These are phyloP conservation scores for Cephus spinipes DNA, from an alignment of 2,888 invertebrate genomes.

Conservation along the genomic window DNA sequence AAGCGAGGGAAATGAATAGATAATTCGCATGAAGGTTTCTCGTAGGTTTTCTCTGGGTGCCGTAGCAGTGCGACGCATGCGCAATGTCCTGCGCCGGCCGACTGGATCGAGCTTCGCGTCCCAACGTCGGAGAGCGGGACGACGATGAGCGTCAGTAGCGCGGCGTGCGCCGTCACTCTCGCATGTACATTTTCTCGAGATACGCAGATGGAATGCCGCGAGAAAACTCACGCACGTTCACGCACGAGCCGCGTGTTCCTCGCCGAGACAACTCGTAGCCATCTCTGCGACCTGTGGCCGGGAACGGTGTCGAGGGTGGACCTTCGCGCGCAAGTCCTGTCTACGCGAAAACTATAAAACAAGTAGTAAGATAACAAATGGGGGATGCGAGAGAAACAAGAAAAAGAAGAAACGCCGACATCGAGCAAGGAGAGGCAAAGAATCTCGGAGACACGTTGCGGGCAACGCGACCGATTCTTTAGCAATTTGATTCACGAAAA, in stretches of 20 bases:
- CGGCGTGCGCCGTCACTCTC: conserved; percentile 65
- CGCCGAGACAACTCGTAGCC: conserved; percentile 35
- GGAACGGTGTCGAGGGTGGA: no score
- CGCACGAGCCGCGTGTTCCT: conserved; percentile 32
- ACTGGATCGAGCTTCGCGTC: conserved; percentile 11
- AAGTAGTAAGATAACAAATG: neutral
- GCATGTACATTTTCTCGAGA: conserved; percentile 48
- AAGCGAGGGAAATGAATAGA: no score
- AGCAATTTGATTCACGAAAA: no score
- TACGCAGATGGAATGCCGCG: conserved; percentile 30
- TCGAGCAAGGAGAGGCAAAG: conserved; percentile 1
- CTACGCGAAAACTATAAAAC: no score
- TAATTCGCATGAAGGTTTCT: no score
- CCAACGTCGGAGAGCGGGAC: conserved; percentile 35
- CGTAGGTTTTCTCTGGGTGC: neutral
- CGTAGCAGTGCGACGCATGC: conserved; percentile 3
- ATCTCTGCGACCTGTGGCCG: no score
- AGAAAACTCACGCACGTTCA: conserved; percentile 17
- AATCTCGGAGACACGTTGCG: conserved; percentile 22
- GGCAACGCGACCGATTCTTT: no score
- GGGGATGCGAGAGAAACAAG: neutral
- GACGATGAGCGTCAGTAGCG: conserved; percentile 62
- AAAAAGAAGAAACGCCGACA: neutral
- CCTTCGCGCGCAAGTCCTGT: no score
- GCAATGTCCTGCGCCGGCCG: conserved; percentile 17